Evolutionary conservation across 2,113 vertebrate species (phyloP), one percentile per base, ranked within the genome.

Genomic region (Dicentrarchus labrax): DNA sequence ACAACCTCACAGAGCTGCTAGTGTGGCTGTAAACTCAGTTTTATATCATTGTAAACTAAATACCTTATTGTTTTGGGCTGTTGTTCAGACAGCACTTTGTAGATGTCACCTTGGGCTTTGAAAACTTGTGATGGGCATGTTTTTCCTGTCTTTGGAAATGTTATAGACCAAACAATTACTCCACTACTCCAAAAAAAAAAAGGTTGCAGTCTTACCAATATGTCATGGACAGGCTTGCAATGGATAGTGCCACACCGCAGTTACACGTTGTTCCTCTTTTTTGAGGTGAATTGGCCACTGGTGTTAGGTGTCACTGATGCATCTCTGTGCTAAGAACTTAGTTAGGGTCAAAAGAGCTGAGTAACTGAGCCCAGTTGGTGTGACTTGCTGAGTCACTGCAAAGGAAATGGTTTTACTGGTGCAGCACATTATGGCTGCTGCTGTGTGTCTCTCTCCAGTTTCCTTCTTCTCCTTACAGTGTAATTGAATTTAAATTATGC

Each of bases 401-500:
- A 43, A 81, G 57, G 66, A 81, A 85, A 82, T 76, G 47, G 43
- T 74, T 82, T 79, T 65, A 77, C 76, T 78, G 85, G 71, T 80
- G 70, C 64, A 45, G 66, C 38, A 12, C 36, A 72, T 39, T 59
- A 54, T 6, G 0, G 61, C 61, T 38, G 21, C 10, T 56, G 53
- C 7, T 41, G 4, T 16, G 19, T 39, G 17, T 21, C 7, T 2
- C 16, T 78, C 76, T 74, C 38, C 54, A 21, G 47, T 78, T 83
- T 82, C 66, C 45, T 38, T 30, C 71, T 22, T 22, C 48, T 68
- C 36, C 72, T 77, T 43, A 50, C 66, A 59, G n/a, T 88, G 61
- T 88, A 88, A 91, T 80, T 92, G 48, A 80, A 79, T 84, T 82
- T 88, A 62, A 89, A 93, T 92, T 81, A 88, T 92, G 50, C 45